Evolutionary conservation across 2,113 vertebrate genomes (phyloP).

Genomic region (Desmodus rotundus): DNA sequence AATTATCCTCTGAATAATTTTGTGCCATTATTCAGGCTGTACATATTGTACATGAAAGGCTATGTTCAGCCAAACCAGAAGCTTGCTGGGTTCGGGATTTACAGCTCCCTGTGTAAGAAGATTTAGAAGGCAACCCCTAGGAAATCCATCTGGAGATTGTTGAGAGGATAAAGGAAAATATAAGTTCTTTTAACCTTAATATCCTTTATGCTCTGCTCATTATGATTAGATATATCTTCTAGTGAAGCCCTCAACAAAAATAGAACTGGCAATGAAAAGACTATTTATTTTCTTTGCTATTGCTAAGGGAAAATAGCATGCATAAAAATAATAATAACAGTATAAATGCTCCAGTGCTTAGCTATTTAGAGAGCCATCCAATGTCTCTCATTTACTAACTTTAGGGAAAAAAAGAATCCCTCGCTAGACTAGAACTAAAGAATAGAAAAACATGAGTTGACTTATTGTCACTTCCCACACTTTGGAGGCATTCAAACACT

Average conservation of each 20-base stretch:
- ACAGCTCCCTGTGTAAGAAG: conserved; percentile 57
- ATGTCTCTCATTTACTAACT: conserved; percentile 46
- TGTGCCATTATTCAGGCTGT: conserved; percentile 65
- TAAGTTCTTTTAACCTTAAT: conserved; percentile 74
- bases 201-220: conserved; percentile 75
- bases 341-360: conserved; percentile 55
- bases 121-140: conserved; percentile 66
- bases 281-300: conserved; percentile 68
- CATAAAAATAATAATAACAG: conserved; percentile 72
- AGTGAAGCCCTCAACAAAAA: conserved; percentile 65
- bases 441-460: conserved; percentile 64
- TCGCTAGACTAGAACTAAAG: conserved; percentile 62
- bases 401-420: conserved; percentile 55
- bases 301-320: conserved; percentile 61
- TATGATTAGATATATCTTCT: conserved; percentile 65
- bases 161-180: conserved; percentile 74
- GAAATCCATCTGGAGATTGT: conserved; percentile 75
- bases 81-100: conserved; percentile 68
- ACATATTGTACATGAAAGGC: conserved; percentile 64
- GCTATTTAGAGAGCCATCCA: conserved; percentile 51
- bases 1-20: conserved; percentile 74
- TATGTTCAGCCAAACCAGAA: conserved; percentile 57
- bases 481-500: not conserved
- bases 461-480: conserved; percentile 55
- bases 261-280: conserved; percentile 66